Evolutionary conservation across 2,797 vertebrate species (phyloP).

Genomic region (Acipenser oxyrinchus): DNA sequence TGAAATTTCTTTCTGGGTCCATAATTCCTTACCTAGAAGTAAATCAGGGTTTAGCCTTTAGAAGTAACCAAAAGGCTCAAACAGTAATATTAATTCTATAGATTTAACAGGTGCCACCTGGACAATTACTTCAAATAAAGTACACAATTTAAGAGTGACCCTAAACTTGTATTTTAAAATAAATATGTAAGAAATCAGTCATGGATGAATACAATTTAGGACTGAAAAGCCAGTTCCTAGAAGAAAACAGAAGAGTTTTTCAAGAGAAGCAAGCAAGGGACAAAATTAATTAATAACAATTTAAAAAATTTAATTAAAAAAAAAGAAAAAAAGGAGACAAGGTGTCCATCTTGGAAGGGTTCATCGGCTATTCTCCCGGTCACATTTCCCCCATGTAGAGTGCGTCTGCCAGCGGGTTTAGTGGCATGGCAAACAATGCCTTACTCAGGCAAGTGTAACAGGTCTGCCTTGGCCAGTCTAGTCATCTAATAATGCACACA

Average conservation of each 20-base stretch:
- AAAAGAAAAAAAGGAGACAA: conserved; percentile 87
- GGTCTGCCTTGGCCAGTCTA: conserved; percentile 97
- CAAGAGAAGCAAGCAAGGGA: conserved; percentile 72
- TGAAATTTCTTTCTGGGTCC: conserved; percentile 30
- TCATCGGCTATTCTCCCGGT: conserved; percentile 91
- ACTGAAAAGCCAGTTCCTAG: conserved; percentile 57
- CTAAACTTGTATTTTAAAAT: conserved; percentile 38
- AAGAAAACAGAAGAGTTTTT: conserved; percentile 53
- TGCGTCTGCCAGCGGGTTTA: conserved; percentile 96
- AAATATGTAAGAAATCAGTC: conserved; percentile 61
- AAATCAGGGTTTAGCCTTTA: conserved; percentile 10
- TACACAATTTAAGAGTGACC: too few relatives aligned
- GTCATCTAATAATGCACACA: conserved; percentile 99
- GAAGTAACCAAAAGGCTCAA: too few relatives aligned
- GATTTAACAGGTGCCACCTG: conserved; percentile 17
- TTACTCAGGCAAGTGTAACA: conserved; percentile 99
- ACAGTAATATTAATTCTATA: too few relatives aligned
- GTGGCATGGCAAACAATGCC: conserved; percentile 99
- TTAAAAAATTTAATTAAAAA: conserved; percentile 55
- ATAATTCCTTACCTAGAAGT: conserved; percentile 8
- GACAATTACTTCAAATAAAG: conserved; percentile 9
- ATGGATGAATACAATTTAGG: conserved; percentile 45
- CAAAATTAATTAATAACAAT: conserved; percentile 68
- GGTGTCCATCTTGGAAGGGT: conserved; percentile 92
- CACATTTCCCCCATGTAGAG: conserved; percentile 96